A percentile compares a stretch with the other conserved stretches of the same genome.
Conservation (phyloP, 2,113 vertebrate genomes). For the Turdus rufiventris region DNA sequence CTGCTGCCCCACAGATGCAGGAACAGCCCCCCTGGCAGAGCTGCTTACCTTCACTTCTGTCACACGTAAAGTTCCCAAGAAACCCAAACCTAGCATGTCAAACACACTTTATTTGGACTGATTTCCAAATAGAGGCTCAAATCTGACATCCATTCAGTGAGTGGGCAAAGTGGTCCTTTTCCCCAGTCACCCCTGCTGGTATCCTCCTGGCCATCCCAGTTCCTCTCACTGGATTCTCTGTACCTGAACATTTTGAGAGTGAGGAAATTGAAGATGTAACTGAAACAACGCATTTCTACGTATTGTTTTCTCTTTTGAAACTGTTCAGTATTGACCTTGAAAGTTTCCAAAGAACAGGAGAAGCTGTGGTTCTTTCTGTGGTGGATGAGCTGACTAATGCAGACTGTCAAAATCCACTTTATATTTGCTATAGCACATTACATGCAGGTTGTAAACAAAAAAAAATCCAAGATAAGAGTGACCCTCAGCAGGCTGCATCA, state of each 20-base stretch:
- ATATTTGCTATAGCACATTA: neutral
- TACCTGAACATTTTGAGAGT: neutral
- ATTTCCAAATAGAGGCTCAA: neutral
- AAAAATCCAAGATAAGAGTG: neutral
- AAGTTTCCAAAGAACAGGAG: neutral
- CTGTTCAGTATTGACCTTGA: neutral
- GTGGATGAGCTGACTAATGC: neutral
- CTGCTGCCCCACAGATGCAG: neutral
- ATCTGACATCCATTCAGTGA: neutral
- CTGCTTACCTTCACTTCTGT: neutral
- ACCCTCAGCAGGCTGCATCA: neutral
- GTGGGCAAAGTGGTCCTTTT: neutral
- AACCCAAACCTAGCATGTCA: neutral
- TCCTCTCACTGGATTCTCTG: neutral
- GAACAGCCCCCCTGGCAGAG: neutral
- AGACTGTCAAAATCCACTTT: neutral
- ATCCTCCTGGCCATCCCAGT: neutral
- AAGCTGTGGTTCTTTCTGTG: neutral
- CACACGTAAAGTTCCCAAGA: neutral
- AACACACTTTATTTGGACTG: neutral
- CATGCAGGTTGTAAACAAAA: neutral
- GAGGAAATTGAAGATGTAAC: neutral
- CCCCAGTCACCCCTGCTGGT: neutral
- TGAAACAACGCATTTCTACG: neutral
- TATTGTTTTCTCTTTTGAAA: neutral